A percentile compares a stretch with the other conserved stretches of the same genome.
Conservation (phyloP, 1,140 invertebrate genomes). For the Heterodera carotae region DNA sequence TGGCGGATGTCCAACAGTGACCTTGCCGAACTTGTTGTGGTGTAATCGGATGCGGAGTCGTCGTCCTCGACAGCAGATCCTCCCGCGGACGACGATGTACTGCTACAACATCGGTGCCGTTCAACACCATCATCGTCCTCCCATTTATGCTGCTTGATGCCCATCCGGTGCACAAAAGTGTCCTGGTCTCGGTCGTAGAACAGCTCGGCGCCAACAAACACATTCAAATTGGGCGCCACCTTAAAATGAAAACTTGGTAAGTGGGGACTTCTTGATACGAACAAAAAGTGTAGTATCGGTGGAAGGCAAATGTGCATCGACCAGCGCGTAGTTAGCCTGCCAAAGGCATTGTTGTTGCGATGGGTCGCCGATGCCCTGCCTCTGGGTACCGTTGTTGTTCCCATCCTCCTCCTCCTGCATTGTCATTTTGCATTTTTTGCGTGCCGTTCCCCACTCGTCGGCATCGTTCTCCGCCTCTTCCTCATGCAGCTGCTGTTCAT, state of each 20-base stretch:
- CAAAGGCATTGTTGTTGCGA: conserved; percentile 21
- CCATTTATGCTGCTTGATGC: conserved; percentile 1
- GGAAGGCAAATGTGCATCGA: conserved; percentile 29
- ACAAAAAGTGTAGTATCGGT: conserved; percentile 34
- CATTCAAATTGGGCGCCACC: conserved; percentile 46
- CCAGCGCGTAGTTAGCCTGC: conserved; percentile 35
- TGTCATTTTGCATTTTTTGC: conserved; percentile 27
- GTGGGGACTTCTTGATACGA: no score
- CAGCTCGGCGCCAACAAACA: conserved; percentile 47
- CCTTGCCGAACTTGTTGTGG: conserved; percentile 7
- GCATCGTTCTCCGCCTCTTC: conserved; percentile 37
- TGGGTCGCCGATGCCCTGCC: neutral
- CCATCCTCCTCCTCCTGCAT: neutral
- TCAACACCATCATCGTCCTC: conserved; percentile 28
- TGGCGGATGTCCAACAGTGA: no score
- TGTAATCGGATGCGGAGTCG: conserved; percentile 5
- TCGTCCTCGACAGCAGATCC: neutral
- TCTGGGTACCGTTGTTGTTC: no score
- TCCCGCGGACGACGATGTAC: no score
- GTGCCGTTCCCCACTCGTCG: no score
- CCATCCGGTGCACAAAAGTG: conserved; percentile 40
- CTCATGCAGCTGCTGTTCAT: conserved; percentile 10
- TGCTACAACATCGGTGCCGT: no score
- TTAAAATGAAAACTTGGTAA: no score
- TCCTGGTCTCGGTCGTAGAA: conserved; percentile 46